These are phyloP conservation scores for Acanthopagrus latus DNA, from an alignment of 2,797 vertebrate species.

Conservation along the genomic window DNA sequence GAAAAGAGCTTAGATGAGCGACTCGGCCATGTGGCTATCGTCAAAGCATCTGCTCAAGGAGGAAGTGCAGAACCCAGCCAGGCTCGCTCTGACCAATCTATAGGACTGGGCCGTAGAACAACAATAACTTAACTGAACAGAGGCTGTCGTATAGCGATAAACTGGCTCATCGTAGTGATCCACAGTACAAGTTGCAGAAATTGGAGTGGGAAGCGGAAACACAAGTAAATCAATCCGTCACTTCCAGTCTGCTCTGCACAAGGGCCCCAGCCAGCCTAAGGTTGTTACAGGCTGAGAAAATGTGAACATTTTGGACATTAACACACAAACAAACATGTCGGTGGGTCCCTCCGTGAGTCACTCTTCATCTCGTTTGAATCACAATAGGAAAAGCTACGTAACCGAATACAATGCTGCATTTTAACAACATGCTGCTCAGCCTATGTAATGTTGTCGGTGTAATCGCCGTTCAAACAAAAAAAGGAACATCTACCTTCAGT, in stretches of 20 bases:
- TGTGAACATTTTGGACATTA: background rate
- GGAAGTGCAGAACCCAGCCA: constrained; percentile 28
- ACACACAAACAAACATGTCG: background rate
- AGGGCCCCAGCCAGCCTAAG: background rate
- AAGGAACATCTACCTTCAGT: constrained; percentile 23
- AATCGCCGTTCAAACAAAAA: constrained; percentile 40
- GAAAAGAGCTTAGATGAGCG: constrained; percentile 2
- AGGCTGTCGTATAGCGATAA: constrained; percentile 20
- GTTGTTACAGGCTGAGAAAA: background rate
- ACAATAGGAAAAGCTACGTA: constrained; percentile 1
- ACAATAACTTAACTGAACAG: constrained; percentile 37
- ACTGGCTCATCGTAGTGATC: constrained; percentile 22
- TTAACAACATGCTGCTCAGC: constrained; percentile 1
- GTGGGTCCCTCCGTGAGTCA: background rate
- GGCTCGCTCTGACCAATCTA: constrained; percentile 17
- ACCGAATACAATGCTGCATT: background rate
- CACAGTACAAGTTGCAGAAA: constrained; percentile 6
- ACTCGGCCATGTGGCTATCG: constrained; percentile 40
- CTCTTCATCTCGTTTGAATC: background rate
- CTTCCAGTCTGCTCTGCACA: constrained; percentile 1
- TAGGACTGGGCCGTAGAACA: constrained; percentile 9
- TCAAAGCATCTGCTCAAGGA: constrained; percentile 45
- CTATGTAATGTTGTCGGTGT: background rate
- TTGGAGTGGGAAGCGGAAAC: constrained; percentile 17
- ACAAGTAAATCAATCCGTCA: constrained; percentile 24